Percentiles rank a stretch among this genome's conserved stretches.
Evolutionary conservation across 2,113 vertebrate genomes (phyloP).

Genomic region (Trinectes maculatus): DNA sequence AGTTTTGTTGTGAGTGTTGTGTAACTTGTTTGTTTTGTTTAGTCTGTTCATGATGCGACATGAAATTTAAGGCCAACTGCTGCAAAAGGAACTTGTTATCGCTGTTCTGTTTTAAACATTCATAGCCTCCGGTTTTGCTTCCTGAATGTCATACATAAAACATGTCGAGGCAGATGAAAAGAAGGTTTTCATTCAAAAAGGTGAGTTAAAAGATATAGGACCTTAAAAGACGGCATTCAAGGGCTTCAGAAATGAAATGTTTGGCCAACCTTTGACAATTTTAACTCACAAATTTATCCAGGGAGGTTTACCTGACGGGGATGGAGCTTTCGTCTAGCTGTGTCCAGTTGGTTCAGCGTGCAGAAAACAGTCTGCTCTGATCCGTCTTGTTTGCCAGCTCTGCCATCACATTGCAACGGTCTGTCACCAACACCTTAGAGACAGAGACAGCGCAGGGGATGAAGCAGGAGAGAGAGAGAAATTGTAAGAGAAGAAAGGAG

Average conservation of each 20-base stretch:
- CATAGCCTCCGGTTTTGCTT: background rate
- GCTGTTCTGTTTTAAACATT: background rate
- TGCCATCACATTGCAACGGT: constrained; percentile 60
- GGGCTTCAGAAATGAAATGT: constrained; percentile 3
- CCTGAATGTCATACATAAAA: constrained; percentile 27
- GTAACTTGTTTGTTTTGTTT: background rate
- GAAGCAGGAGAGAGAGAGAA: background rate
- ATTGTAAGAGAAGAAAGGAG: background rate
- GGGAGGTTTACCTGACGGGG: constrained; percentile 57
- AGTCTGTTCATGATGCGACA: background rate
- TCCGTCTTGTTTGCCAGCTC: constrained; percentile 36
- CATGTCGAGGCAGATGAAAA: constrained; percentile 23
- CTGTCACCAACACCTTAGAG: constrained; percentile 50
- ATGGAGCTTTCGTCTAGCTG: constrained; percentile 1
- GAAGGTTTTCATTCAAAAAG: constrained; percentile 24
- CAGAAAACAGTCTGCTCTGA: constrained; percentile 42
- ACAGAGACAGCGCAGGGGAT: background rate
- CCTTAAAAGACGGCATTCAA: constrained; percentile 13
- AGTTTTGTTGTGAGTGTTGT: background rate
- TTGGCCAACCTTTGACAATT: constrained; percentile 13
- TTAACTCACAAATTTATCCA: background rate
- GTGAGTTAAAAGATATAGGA: constrained; percentile 22
- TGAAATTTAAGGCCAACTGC: background rate
- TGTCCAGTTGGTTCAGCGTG: constrained; percentile 55
- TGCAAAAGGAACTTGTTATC: background rate